These are phyloP conservation scores for Brachionus calyciflorus DNA, from an alignment of 1,140 invertebrate genomes.

Conservation along the genomic window DNA sequence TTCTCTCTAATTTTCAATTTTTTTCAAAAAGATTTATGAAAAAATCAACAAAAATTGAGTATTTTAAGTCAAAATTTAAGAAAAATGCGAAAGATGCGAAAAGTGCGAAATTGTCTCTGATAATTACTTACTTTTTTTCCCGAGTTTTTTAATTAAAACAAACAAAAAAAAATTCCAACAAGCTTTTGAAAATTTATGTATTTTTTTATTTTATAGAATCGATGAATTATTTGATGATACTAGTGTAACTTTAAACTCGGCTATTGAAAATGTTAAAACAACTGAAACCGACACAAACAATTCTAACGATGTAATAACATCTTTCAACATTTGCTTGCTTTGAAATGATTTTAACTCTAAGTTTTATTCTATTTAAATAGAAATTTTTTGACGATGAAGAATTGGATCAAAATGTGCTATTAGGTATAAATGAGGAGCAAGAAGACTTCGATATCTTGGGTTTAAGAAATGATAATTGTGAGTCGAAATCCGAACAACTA, in stretches of 20 bases:
- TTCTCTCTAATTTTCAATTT: too few species aligned
- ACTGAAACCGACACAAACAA: not conserved
- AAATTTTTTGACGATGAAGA: conserved; percentile 14
- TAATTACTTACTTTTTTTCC: too few species aligned
- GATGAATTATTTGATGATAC: conserved; percentile 19
- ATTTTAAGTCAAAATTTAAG: too few species aligned
- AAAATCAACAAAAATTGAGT: too few species aligned
- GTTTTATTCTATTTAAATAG: not conserved
- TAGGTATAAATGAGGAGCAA: not conserved
- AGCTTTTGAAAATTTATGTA: too few species aligned
- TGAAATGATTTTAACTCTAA: not conserved
- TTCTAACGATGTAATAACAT: not conserved
- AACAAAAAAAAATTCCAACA: too few species aligned
- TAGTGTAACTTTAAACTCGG: too few species aligned
- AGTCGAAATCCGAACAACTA: not conserved
- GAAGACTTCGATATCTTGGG: not conserved
- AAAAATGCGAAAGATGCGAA: too few species aligned
- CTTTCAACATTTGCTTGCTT: not conserved
- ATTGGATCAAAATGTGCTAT: conserved; percentile 1
- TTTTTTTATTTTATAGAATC: not conserved
- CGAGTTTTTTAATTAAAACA: not conserved
- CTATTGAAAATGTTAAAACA: not conserved
- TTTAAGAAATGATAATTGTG: not conserved
- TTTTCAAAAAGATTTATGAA: too few species aligned
- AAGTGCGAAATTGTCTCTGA: too few species aligned